Evolutionary conservation across 2,888 invertebrate species (phyloP).

Genomic region (Poecilus cupreus): DNA sequence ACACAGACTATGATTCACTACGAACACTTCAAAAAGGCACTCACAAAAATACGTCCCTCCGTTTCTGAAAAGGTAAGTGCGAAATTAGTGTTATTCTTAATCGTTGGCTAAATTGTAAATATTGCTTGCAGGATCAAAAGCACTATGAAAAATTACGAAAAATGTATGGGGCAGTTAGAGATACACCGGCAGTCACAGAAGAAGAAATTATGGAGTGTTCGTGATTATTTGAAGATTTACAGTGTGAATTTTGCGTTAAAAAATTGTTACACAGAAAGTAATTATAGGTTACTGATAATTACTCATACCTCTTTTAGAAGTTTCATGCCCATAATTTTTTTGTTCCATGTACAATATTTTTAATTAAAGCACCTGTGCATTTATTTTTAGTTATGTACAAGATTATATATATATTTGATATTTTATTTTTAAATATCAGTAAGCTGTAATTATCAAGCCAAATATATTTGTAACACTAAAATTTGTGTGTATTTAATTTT

Average conservation of each 20-base stretch:
- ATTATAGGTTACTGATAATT: constrained; percentile 49
- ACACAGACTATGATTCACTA: constrained; percentile 75
- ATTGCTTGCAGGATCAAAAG: constrained; percentile 78
- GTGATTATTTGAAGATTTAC: constrained; percentile 57
- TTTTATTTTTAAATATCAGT: constrained; percentile 22
- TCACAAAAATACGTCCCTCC: constrained; percentile 89
- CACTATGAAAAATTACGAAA: constrained; percentile 85
- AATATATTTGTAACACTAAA: constrained; percentile 6
- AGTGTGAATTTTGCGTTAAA: neutral
- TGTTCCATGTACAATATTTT: neutral
- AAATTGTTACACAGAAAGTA: constrained; percentile 12
- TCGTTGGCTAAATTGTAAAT: too few relatives aligned
- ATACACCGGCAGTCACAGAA: constrained; percentile 72
- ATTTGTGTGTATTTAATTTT: constrained; percentile 20
- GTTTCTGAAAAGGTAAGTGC: constrained; percentile 81
- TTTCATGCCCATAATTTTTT: neutral
- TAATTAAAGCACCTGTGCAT: neutral
- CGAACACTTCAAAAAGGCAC: constrained; percentile 85
- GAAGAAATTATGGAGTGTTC: constrained; percentile 73
- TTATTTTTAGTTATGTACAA: neutral
- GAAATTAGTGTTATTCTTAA: neutral
- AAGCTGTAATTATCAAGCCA: constrained; percentile 37
- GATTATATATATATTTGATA: neutral
- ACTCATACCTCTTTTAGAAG: constrained; percentile 6
- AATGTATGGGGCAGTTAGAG: constrained; percentile 75